These are phyloP conservation scores for Cheilosia impressa DNA, from an alignment of 2,888 invertebrate genomes.

Conservation along the genomic window DNA sequence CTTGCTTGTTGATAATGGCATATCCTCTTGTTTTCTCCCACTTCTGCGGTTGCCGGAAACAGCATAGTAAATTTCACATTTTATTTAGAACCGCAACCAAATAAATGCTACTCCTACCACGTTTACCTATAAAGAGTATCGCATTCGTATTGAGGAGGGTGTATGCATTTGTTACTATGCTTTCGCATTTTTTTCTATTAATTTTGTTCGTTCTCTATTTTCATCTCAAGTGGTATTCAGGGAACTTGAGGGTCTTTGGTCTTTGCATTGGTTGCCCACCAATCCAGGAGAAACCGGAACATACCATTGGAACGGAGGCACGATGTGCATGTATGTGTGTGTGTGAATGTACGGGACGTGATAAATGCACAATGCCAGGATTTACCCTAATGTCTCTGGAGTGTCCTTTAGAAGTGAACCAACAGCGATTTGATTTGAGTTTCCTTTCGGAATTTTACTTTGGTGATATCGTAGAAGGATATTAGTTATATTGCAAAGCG, in stretches of 20 bases:
- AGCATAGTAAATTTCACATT: conserved; percentile 61
- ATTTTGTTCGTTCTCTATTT: conserved; percentile 16
- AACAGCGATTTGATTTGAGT: conserved; percentile 26
- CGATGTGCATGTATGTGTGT: not conserved
- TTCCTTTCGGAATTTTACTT: not conserved
- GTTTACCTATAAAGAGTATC: conserved; percentile 27
- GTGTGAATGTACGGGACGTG: conserved; percentile 40
- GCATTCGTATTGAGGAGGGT: conserved; percentile 32
- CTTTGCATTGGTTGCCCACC: conserved; percentile 17
- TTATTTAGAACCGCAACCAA: conserved; percentile 63
- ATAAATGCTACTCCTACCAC: conserved; percentile 43
- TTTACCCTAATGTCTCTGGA: conserved; percentile 41
- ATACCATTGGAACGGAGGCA: conserved; percentile 8
- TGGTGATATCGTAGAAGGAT: not conserved
- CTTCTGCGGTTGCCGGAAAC: conserved; percentile 7
- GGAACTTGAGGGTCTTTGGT: conserved; percentile 22
- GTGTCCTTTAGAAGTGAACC: conserved; percentile 26
- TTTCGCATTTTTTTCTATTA: not conserved
- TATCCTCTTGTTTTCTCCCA: conserved; percentile 27
- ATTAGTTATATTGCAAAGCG: not conserved
- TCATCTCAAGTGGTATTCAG: conserved; percentile 44
- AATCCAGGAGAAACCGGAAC: conserved; percentile 8
- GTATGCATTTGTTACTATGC: conserved; percentile 31
- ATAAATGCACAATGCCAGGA: conserved; percentile 41
- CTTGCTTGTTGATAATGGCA: conserved; percentile 54